Evolutionary conservation across 2,888 invertebrate genomes (phyloP).

Genomic region (Alitta virens): DNA sequence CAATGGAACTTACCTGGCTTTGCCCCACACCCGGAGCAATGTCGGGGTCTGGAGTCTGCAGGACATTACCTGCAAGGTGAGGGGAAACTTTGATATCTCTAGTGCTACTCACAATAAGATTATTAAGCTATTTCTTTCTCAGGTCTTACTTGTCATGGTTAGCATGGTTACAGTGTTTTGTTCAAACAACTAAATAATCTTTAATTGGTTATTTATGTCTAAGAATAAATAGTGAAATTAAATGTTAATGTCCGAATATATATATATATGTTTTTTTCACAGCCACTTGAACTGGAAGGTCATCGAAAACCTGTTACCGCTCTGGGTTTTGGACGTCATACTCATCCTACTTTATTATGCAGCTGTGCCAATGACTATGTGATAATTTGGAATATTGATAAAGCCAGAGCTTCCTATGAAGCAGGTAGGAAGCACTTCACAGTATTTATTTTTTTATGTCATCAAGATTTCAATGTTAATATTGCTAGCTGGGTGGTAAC

Average conservation of each 20-base stretch:
- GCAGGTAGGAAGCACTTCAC: slow-evolving; percentile 28
- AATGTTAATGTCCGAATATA: too few species aligned
- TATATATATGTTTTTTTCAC: too few species aligned
- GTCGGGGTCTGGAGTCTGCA: slow-evolving; percentile 45
- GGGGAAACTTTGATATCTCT: too few species aligned
- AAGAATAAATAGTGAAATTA: too few species aligned
- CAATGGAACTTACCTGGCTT: slow-evolving; percentile 40
- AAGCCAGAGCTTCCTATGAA: slow-evolving; percentile 30
- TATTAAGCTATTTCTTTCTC: too few species aligned
- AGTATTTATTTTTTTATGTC: background rate
- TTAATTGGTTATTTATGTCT: too few species aligned
- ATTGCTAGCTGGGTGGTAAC: too few species aligned
- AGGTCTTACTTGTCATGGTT: too few species aligned
- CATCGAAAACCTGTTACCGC: slow-evolving; percentile 41
- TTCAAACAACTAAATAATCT: too few species aligned
- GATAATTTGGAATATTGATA: slow-evolving; percentile 49
- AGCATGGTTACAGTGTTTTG: too few species aligned
- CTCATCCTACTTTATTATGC: slow-evolving; percentile 36
- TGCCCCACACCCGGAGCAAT: slow-evolving; percentile 37
- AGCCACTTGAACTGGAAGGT: slow-evolving; percentile 45
- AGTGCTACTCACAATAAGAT: too few species aligned
- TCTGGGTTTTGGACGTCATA: slow-evolving; percentile 35
- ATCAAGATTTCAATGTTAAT: too few species aligned
- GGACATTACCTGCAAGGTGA: slow-evolving; percentile 35
- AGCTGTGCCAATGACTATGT: slow-evolving; percentile 49